Evolutionary conservation across 2,113 vertebrate genomes (phyloP), one percentile per base, ranked within the genome.

Genomic region (Cacatua alba): DNA sequence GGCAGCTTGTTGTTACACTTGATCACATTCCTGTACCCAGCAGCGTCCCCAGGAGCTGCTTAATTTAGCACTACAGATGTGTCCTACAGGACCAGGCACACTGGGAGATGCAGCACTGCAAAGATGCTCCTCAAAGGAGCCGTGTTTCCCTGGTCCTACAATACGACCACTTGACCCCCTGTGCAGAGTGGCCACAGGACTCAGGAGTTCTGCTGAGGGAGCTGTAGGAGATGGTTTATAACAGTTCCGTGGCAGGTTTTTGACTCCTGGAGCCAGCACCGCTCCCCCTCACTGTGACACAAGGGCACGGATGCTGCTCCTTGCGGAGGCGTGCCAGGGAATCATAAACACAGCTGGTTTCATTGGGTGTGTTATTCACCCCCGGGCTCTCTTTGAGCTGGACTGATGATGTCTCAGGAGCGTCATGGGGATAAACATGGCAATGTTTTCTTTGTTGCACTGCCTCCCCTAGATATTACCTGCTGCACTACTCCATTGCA

Each of bases 331-430:
- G 2, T 78, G 91, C 83, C 71, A 63, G 86, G 92, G 91, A 91
- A 83, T 59, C 23, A 13, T 37, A 91, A 94, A 91, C 86, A 84
- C 92, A 92, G 86, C 91, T 71, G 92, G 68, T 92, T 70, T 51
- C 80, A 13, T 9, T 33, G 70, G 85, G 51, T 1, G 0, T 16
- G 17, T 81, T 86, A 18, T 88, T 92, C 88, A 90, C 72, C 82
- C 92, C 18, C 91, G 43, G 64, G 51, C 88, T 86, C 71, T 1
- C 71, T 67, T 71, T 6, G 21, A 26, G 64, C 26, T 13, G 39
- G 67, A 13, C 67, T 82, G 88, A 23, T 25, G 68, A 41, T 84
- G 86, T 43, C 64, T 86, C 65, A 37, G 80, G 65, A 86, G 39
- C 2, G 5, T 13, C 59, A 63, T 18, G 69, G 55, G 67, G 72